Percentiles rank a stretch among this genome's conserved stretches.
These are phyloP conservation scores for Alcedo quadribrachys DNA, from an alignment of 2,797 vertebrate genomes.

Conservation along the genomic window DNA sequence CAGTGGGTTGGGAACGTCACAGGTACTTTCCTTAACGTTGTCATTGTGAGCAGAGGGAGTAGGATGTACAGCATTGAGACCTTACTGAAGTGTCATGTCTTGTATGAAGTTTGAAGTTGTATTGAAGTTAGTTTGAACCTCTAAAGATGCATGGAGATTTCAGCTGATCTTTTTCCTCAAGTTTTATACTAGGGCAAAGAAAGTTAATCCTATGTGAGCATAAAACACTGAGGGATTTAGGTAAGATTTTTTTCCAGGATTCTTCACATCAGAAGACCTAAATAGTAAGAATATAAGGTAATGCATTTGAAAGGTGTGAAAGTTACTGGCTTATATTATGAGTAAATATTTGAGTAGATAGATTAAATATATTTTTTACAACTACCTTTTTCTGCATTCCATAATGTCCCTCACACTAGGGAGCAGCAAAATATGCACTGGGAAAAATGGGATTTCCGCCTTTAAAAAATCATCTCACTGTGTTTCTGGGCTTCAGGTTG, in stretches of 20 bases:
- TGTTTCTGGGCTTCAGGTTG: neutral
- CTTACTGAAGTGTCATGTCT: neutral
- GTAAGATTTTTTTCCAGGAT: neutral
- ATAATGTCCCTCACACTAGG: neutral
- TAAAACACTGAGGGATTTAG: neutral
- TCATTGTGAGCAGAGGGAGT: neutral
- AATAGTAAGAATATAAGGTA: neutral
- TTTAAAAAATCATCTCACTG: neutral
- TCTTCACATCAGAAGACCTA: neutral
- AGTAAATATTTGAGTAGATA: neutral
- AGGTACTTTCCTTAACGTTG: rapidly evolving
- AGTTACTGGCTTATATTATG: neutral
- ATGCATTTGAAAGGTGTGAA: neutral
- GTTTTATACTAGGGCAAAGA: neutral
- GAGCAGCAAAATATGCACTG: neutral
- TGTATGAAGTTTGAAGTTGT: too few relatives aligned
- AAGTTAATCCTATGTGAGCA: neutral
- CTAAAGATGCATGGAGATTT: neutral
- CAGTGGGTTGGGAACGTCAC: neutral
- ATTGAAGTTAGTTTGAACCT: neutral
- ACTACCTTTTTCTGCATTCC: neutral
- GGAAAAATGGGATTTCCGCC: neutral
- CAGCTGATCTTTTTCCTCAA: neutral
- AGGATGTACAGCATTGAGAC: neutral
- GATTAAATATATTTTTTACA: neutral